These are phyloP conservation scores for Corydoras sp. DNA, from an alignment of 2,113 vertebrate genomes.

Conservation along the genomic window DNA sequence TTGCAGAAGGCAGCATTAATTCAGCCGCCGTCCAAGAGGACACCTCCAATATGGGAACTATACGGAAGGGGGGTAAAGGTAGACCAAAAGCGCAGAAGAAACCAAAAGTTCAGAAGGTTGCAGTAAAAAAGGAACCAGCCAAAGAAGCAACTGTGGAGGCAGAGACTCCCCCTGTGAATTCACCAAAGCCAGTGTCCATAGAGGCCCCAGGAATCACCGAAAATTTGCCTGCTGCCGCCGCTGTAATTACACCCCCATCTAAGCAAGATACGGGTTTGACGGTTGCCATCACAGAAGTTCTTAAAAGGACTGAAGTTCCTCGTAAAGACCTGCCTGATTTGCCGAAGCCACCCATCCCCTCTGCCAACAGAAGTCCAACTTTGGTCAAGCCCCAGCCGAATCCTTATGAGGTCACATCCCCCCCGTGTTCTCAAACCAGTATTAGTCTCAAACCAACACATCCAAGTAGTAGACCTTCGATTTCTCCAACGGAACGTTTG, in stretches of 20 bases:
- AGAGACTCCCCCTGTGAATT: conserved; percentile 49
- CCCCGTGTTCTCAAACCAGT: conserved; percentile 52
- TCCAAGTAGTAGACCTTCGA: conserved; percentile 48
- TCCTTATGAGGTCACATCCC: conserved; percentile 50
- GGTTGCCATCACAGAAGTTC: conserved; percentile 41
- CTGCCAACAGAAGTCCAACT: conserved; percentile 53
- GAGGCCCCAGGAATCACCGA: conserved; percentile 44
- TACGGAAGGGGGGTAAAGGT: conserved; percentile 72
- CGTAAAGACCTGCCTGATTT: conserved; percentile 53
- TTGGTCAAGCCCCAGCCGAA: conserved; percentile 52
- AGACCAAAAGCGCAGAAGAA: conserved; percentile 73
- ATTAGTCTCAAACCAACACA: conserved; percentile 58
- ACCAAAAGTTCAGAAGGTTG: conserved; percentile 68
- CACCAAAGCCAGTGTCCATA: conserved; percentile 39
- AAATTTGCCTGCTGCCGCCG: conserved; percentile 39
- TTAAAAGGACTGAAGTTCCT: conserved; percentile 44
- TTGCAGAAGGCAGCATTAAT: conserved; percentile 54
- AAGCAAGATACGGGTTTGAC: conserved; percentile 46
- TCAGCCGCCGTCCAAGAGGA: conserved; percentile 66
- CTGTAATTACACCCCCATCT: conserved; percentile 60
- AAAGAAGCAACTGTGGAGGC: conserved; percentile 58
- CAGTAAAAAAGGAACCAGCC: conserved; percentile 60
- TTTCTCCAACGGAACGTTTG: conserved; percentile 77
- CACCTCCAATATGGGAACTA: conserved; percentile 56
- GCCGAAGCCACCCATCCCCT: conserved; percentile 50